These are phyloP conservation scores for Colinus virginianus DNA, from an alignment of 2,113 vertebrate species.

Conservation along the genomic window DNA sequence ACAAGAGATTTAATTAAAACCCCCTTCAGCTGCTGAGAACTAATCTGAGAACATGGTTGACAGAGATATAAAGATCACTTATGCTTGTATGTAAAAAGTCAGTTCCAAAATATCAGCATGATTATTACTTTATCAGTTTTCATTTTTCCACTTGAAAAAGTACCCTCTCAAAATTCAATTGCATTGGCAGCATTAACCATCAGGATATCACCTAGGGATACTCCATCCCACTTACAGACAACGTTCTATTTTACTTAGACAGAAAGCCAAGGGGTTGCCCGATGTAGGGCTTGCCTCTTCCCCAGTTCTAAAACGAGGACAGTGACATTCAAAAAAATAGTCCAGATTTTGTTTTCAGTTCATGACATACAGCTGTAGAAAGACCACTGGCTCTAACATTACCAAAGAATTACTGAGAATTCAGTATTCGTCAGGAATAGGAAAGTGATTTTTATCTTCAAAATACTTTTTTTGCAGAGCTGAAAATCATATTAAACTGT, in stretches of 20 bases:
- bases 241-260: neutral
- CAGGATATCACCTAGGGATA: neutral
- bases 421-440: neutral
- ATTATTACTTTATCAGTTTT: neutral
- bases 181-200: neutral
- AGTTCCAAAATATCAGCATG: neutral
- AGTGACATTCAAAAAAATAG: neutral
- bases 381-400: neutral
- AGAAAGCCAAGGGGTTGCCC: neutral
- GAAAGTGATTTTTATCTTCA: neutral
- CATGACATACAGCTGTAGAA: neutral
- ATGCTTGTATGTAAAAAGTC: neutral
- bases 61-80: neutral
- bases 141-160: neutral
- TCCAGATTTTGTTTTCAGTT: neutral
- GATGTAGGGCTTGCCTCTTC: neutral
- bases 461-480: neutral
- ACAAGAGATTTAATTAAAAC: slow-evolving; percentile 36
- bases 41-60: neutral
- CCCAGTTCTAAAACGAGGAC: neutral
- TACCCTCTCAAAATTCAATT: neutral
- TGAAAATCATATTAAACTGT: neutral
- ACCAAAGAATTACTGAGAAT: neutral
- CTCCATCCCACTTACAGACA: neutral
- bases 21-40: slow-evolving; percentile 4